Conservation (phyloP, 2,888 invertebrate genomes). For the Drosophila melanosoma region DNA sequence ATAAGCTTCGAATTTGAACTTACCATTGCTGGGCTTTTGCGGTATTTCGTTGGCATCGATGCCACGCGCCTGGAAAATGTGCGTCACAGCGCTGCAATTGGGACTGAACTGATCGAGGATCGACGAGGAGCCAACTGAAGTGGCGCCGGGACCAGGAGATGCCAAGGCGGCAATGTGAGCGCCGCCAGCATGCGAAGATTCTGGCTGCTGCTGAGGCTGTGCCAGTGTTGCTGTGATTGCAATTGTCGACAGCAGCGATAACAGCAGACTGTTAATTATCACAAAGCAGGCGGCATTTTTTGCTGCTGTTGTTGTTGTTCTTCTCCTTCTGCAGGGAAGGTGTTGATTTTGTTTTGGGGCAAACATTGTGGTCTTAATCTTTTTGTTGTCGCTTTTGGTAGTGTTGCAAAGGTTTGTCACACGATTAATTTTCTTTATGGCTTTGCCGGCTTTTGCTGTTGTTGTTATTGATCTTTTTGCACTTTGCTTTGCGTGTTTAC, state of each 20-base stretch:
- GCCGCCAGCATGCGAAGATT: conserved; percentile 17
- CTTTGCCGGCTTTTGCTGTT: conserved; percentile 46
- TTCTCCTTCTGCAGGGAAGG: conserved; percentile 51
- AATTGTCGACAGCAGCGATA: conserved; percentile 42
- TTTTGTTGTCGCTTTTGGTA: conserved; percentile 26
- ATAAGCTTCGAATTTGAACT: conserved; percentile 67
- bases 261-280: conserved; percentile 59
- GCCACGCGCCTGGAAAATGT: conserved; percentile 86
- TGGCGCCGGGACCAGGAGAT: conserved; percentile 52
- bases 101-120: conserved; percentile 84
- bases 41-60: conserved; percentile 86
- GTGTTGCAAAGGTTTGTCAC: conserved; percentile 39
- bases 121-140: conserved; percentile 62
- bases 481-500: conserved; percentile 51
- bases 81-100: conserved; percentile 85
- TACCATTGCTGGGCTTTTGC: conserved; percentile 86
- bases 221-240: conserved; percentile 19
- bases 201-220: conserved; percentile 28
- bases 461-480: conserved; percentile 38
- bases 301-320: conserved; percentile 36
- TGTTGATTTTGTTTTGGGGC: conserved; percentile 25
- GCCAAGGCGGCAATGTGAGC: conserved; percentile 63
- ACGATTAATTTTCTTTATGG: conserved; percentile 45
- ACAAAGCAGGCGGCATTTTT: conserved; percentile 53
- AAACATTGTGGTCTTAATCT: conserved; percentile 41